Conservation (phyloP, 64 coral and sea anemone species). For the Exaiptasia diaphana region DNA sequence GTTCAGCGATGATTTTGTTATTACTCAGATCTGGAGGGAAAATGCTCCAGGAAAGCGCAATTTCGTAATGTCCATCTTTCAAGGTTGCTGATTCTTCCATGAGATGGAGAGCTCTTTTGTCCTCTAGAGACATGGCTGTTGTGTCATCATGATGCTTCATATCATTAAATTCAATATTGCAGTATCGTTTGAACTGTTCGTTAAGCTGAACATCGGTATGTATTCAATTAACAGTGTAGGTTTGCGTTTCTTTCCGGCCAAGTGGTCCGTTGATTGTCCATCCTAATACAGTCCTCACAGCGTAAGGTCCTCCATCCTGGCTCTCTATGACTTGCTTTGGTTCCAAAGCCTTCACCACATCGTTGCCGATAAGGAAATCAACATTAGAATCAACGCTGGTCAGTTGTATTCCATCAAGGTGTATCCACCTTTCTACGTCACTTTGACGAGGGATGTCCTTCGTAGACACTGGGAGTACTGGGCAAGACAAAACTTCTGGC, state of each 20-base stretch:
- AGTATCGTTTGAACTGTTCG: conserved; percentile 41
- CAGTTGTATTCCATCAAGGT: conserved; percentile 40
- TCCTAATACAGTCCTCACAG: conserved; percentile 6
- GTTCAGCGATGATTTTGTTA: background rate
- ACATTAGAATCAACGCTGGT: conserved; percentile 23
- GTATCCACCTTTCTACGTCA: conserved; percentile 32
- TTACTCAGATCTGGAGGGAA: background rate
- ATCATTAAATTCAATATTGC: conserved; percentile 34
- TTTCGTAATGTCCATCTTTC: conserved; percentile 12
- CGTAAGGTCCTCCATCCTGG: conserved; percentile 26
- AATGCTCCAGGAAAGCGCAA: background rate
- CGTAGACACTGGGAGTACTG: conserved; percentile 4
- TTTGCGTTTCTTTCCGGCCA: conserved; percentile 1
- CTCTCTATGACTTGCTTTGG: conserved; percentile 9
- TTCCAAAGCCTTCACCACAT: conserved; percentile 16
- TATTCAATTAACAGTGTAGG: conserved; percentile 16
- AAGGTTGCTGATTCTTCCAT: background rate
- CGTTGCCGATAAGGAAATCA: conserved; percentile 52
- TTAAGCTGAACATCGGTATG: conserved; percentile 15
- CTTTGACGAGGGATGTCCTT: conserved; percentile 8
- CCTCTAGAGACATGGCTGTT: background rate
- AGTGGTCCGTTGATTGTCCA: conserved; percentile 59
- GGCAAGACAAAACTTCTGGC: conserved; percentile 24
- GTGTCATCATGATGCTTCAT: background rate
- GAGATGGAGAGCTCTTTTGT: background rate